These are phyloP conservation scores for Lasiommata megera DNA, from an alignment of 2,888 invertebrate genomes.

Conservation along the genomic window DNA sequence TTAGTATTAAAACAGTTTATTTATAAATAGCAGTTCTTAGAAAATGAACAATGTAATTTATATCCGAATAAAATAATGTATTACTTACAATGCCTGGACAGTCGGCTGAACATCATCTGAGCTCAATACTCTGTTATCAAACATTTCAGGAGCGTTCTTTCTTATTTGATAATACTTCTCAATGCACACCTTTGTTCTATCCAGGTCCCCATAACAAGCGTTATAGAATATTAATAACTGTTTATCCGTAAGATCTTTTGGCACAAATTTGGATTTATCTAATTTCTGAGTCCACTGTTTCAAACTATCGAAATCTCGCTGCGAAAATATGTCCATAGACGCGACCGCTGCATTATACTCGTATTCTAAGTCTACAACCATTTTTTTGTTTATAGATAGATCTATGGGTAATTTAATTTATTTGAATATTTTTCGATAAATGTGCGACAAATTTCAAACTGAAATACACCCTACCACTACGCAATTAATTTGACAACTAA, in stretches of 20 bases:
- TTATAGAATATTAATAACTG: constrained; percentile 84
- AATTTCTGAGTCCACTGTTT: constrained; percentile 70
- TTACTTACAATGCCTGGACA: constrained; percentile 79
- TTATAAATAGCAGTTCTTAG: no score
- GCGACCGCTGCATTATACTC: constrained; percentile 66
- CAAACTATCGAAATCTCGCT: constrained; percentile 68
- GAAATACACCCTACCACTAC: constrained; percentile 39
- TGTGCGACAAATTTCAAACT: constrained; percentile 2
- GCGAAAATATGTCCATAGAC: constrained; percentile 74
- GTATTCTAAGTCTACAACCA: constrained; percentile 68
- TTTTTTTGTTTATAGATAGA: constrained; percentile 41
- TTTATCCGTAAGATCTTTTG: constrained; percentile 79
- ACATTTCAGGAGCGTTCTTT: constrained; percentile 83
- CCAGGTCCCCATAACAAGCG: constrained; percentile 83
- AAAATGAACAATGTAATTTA: no score
- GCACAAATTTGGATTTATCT: constrained; percentile 73
- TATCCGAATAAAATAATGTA: neutral
- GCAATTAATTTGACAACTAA: constrained; percentile 60
- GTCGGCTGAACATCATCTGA: constrained; percentile 70
- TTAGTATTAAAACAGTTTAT: no score
- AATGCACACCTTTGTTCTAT: constrained; percentile 83
- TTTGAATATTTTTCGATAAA: constrained; percentile 30
- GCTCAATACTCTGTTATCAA: constrained; percentile 79
- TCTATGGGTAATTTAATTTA: constrained; percentile 33
- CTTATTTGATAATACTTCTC: constrained; percentile 82